Conservation (phyloP, 2,113 vertebrate genomes). For the Eptesicus fuscus region DNA sequence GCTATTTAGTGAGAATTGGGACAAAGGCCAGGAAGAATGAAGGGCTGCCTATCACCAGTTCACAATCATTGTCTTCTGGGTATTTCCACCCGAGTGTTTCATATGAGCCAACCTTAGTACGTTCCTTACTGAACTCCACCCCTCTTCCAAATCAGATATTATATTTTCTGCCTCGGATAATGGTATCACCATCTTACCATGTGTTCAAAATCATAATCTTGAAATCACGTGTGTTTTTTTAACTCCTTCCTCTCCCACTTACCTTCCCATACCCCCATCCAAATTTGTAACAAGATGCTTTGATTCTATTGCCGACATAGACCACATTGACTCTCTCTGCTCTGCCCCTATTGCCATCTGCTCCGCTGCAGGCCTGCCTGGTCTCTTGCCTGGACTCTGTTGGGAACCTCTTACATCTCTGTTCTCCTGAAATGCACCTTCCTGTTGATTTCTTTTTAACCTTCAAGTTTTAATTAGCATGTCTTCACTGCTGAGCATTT, state of each 20-base stretch:
- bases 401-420: not conserved
- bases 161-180: not conserved
- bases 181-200: not conserved
- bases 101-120: not conserved
- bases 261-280: not conserved
- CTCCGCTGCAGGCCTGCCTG: not conserved
- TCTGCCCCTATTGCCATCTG: not conserved
- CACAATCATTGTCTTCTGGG: not conserved
- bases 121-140: not conserved
- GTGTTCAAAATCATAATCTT: not conserved
- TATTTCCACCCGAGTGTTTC: not conserved
- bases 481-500: not conserved
- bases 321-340: not conserved
- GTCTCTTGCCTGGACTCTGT: not conserved
- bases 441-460: not conserved
- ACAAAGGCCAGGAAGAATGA: not conserved
- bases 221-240: not conserved
- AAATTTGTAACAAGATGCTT: not conserved
- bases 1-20: not conserved
- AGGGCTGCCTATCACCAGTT: not conserved
- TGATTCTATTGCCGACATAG: not conserved
- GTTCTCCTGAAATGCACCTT: not conserved
- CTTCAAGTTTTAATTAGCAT: not conserved
- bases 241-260: not conserved
- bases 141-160: not conserved